Evolutionary conservation across 2,888 invertebrate genomes (phyloP).

Genomic region (Ptychoptera albimana): DNA sequence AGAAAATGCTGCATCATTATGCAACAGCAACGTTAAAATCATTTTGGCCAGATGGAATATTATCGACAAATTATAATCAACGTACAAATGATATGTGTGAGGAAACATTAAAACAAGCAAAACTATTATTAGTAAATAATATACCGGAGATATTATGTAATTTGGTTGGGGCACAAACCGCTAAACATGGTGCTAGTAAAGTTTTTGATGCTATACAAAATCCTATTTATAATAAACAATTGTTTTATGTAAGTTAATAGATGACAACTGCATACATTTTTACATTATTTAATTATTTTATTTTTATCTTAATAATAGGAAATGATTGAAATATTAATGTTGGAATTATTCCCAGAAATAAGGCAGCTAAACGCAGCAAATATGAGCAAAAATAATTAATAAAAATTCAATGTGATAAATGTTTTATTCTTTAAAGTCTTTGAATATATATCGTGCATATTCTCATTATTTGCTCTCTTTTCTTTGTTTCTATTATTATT

Average conservation of each 20-base stretch:
- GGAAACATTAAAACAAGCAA: constrained; percentile 51
- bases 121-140: constrained; percentile 42
- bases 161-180: constrained; percentile 71
- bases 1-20: constrained; percentile 82
- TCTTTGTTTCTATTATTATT: too few relatives aligned
- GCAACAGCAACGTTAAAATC: constrained; percentile 66
- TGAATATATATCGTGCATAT: too few relatives aligned
- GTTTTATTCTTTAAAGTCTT: too few relatives aligned
- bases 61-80: constrained; percentile 34
- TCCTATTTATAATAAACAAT: constrained; percentile 71
- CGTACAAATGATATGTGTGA: constrained; percentile 47
- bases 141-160: constrained; percentile 67
- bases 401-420: too few relatives aligned
- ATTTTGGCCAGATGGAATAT: constrained; percentile 79
- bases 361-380: constrained; percentile 31
- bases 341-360: constrained; percentile 54
- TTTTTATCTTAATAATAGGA: constrained; percentile 35
- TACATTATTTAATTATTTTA: too few relatives aligned
- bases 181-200: constrained; percentile 68
- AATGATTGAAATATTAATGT: constrained; percentile 46
- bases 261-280: too few relatives aligned
- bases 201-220: constrained; percentile 77
- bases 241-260: constrained; percentile 69
- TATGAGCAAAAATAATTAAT: neutral
- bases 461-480: too few relatives aligned